Evolutionary conservation across 2,113 vertebrate species (phyloP).

Genomic region (Cryptoleucopteryx plumbea): DNA sequence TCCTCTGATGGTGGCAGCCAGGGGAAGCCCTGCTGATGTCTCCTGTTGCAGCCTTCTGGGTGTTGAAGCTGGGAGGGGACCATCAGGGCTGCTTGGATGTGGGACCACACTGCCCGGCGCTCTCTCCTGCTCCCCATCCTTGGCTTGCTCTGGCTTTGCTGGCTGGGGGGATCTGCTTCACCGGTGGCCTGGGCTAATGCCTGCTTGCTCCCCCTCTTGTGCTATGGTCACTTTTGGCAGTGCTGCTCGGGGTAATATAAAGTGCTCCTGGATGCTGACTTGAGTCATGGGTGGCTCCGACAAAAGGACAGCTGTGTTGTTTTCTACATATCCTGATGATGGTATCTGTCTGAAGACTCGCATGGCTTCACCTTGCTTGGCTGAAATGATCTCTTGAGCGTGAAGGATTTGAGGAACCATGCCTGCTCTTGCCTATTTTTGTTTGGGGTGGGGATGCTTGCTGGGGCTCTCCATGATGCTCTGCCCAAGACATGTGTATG

Average conservation of each 20-base stretch:
- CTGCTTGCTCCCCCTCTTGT: background rate
- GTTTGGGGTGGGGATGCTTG: background rate
- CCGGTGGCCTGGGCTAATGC: background rate
- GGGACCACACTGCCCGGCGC: fast-evolving
- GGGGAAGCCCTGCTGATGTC: background rate
- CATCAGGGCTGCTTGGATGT: background rate
- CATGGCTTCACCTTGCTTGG: background rate
- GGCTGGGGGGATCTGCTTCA: background rate
- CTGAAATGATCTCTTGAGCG: background rate
- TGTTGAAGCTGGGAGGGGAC: background rate
- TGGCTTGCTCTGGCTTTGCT: background rate
- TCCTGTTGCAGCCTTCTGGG: background rate
- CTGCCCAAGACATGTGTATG: background rate
- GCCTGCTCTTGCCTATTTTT: fast-evolving
- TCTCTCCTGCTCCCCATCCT: background rate
- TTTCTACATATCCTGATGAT: background rate
- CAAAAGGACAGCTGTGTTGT: background rate
- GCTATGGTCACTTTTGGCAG: background rate
- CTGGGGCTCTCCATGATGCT: background rate
- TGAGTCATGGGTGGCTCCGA: background rate
- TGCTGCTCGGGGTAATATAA: fast-evolving
- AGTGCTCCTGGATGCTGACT: background rate
- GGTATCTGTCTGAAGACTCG: background rate
- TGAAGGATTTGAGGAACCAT: background rate
- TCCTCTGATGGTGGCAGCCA: background rate